A percentile compares a stretch with the other conserved stretches of the same genome.
phyloP scores from a whole-genome alignment of 2,113 vertebrate genomes.

The Hydrolagus affinis region DNA sequence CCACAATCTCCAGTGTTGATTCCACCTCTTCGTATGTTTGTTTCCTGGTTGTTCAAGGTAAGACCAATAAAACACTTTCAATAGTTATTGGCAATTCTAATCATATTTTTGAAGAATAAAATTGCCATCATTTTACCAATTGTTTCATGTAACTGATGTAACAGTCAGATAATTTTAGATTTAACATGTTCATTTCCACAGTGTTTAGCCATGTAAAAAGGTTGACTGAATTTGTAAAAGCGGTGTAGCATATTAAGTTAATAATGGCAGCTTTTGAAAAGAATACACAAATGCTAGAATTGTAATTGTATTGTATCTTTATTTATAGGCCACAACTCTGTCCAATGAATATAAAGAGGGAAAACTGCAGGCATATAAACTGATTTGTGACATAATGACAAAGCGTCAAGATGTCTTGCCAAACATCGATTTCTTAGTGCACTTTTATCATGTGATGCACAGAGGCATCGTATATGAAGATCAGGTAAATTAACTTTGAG shows the following conservation, averaged over 20 bases:
- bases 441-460: constrained; percentile 90
- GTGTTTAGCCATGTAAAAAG: too few relatives aligned
- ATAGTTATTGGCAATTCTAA: too few relatives aligned
- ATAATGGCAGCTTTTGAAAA: neutral
- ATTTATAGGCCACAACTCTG: constrained; percentile 75
- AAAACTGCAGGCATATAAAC: constrained; percentile 84
- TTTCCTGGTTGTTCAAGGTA: constrained; percentile 94
- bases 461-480: constrained; percentile 81
- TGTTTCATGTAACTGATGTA: neutral
- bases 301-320: neutral
- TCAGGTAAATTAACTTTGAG: constrained; percentile 61
- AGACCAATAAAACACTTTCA: constrained; percentile 21
- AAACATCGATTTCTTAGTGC: constrained; percentile 85
- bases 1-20: constrained; percentile 77
- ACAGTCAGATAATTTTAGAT: too few relatives aligned
- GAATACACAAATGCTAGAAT: neutral
- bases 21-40: constrained; percentile 92
- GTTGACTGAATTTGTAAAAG: neutral
- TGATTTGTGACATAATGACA: constrained; percentile 97
- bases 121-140: neutral
- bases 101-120: neutral
- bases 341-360: constrained; percentile 84
- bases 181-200: too few relatives aligned
- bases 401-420: constrained; percentile 90
- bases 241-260: neutral